phyloP scores from a whole-genome alignment of 2,888 invertebrate genomes.

The Epicampocera succincta region DNA sequence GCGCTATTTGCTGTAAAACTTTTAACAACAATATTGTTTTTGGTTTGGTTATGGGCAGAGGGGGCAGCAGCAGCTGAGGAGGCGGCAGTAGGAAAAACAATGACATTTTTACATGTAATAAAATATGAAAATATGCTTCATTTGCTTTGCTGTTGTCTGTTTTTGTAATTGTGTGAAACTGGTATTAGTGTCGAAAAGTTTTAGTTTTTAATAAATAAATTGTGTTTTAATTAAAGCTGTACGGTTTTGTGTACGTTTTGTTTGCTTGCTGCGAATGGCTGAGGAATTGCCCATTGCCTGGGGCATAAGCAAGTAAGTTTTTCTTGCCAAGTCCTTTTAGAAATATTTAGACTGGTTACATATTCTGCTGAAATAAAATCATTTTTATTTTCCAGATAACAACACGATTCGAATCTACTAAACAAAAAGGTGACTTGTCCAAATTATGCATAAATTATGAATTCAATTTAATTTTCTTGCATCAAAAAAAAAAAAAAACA shows the following conservation, averaged over 20 bases:
- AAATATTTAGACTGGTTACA: too few relatives aligned
- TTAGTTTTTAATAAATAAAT: constrained; percentile 51
- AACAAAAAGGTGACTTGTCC: too few relatives aligned
- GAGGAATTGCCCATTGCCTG: neutral
- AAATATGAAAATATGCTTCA: constrained; percentile 23
- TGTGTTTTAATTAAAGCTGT: constrained; percentile 51
- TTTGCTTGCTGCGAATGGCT: neutral
- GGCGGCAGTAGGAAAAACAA: constrained; percentile 14
- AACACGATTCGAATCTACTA: too few relatives aligned
- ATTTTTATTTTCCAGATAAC: too few relatives aligned
- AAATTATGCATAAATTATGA: constrained; percentile 50
- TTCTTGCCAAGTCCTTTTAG: too few relatives aligned
- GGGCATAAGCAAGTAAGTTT: too few relatives aligned
- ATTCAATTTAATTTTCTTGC: constrained; percentile 48
- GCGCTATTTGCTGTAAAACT: constrained; percentile 20
- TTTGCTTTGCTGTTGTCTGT: neutral
- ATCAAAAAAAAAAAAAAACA: constrained; percentile 14
- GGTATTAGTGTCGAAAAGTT: constrained; percentile 49
- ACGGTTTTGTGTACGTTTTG: constrained; percentile 6
- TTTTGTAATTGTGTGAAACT: constrained; percentile 27
- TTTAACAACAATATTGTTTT: constrained; percentile 38
- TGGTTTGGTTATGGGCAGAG: constrained; percentile 9
- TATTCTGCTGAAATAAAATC: too few relatives aligned
- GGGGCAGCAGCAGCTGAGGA: neutral
- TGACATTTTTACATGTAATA: constrained; percentile 42